A percentile compares a stretch with the other conserved stretches of the same genome.
phyloP scores from a whole-genome alignment of 2,797 vertebrate species.

The Chelidonichthys spinosus region DNA sequence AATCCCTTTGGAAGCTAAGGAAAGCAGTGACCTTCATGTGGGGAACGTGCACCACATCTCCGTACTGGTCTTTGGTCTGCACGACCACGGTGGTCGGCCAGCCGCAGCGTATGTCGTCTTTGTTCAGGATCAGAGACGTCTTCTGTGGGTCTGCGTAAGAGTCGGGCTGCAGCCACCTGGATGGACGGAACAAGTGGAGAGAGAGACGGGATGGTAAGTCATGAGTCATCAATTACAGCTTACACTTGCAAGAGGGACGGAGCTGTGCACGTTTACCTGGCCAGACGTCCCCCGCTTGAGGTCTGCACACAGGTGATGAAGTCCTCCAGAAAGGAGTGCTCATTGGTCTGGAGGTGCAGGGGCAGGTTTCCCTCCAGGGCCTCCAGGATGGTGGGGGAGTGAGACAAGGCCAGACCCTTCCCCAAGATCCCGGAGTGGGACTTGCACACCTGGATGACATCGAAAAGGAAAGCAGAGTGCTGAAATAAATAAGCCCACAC shows the following conservation, averaged over 20 bases:
- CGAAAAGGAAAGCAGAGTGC: neutral
- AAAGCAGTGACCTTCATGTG: conserved; percentile 92
- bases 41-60: conserved; percentile 97
- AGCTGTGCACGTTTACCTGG: conserved; percentile 84
- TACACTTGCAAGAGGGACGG: neutral
- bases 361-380: conserved; percentile 97
- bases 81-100: conserved; percentile 98
- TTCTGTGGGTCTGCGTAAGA: conserved; percentile 99
- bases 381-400: conserved; percentile 96
- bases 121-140: conserved; percentile 96
- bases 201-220: neutral
- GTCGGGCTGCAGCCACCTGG: conserved; percentile 98
- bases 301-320: conserved; percentile 96
- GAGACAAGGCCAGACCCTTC: conserved; percentile 96
- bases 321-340: conserved; percentile 98
- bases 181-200: conserved; percentile 7
- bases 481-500: neutral
- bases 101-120: conserved; percentile 98
- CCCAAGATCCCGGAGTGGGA: conserved; percentile 96
- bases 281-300: conserved; percentile 96
- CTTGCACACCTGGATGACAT: conserved; percentile 90
- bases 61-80: conserved; percentile 99
- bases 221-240: neutral
- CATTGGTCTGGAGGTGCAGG: conserved; percentile 97
- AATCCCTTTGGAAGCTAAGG: neutral